Percentiles rank a stretch among this genome's conserved stretches.
Evolutionary conservation across 2,888 invertebrate genomes (phyloP).

Genomic region (Terebella lapidaria): DNA sequence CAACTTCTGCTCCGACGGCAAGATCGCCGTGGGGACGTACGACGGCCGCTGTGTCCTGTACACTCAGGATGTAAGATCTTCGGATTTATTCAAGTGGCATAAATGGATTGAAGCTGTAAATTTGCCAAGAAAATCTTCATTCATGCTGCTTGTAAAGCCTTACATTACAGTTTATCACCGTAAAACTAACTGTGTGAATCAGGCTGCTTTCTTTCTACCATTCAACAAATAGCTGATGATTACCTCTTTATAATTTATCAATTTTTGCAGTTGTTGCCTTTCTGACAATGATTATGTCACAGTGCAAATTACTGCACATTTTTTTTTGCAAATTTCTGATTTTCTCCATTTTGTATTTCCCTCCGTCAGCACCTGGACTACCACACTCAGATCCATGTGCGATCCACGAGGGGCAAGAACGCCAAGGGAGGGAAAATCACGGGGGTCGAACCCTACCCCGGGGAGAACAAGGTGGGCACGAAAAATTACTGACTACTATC

Average conservation of each 20-base stretch:
- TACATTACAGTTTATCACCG: no score
- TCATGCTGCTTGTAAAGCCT: no score
- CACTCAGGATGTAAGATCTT: slow-evolving; percentile 69
- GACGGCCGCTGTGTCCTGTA: slow-evolving; percentile 98
- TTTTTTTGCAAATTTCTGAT: neutral
- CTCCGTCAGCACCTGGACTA: slow-evolving; percentile 78
- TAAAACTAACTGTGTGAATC: no score
- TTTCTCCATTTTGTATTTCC: neutral
- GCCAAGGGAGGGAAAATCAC: slow-evolving; percentile 91
- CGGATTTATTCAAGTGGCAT: no score
- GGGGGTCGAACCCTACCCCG: slow-evolving; percentile 93
- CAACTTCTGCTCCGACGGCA: slow-evolving; percentile 95
- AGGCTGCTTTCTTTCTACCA: no score
- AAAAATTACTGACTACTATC: no score
- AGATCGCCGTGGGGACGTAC: slow-evolving; percentile 96
- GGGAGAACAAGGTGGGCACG: slow-evolving; percentile 73
- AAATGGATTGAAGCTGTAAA: no score
- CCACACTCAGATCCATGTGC: slow-evolving; percentile 93
- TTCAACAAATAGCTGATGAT: no score
- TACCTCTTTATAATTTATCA: no score
- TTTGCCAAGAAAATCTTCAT: no score
- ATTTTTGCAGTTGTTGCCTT: neutral
- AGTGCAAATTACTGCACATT: neutral
- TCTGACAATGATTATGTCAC: neutral
- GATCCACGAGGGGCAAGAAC: slow-evolving; percentile 92